Evolutionary conservation across 2,797 vertebrate species (phyloP), one percentile per base, ranked within the genome.

Genomic region (Pitangus sulphuratus): DNA sequence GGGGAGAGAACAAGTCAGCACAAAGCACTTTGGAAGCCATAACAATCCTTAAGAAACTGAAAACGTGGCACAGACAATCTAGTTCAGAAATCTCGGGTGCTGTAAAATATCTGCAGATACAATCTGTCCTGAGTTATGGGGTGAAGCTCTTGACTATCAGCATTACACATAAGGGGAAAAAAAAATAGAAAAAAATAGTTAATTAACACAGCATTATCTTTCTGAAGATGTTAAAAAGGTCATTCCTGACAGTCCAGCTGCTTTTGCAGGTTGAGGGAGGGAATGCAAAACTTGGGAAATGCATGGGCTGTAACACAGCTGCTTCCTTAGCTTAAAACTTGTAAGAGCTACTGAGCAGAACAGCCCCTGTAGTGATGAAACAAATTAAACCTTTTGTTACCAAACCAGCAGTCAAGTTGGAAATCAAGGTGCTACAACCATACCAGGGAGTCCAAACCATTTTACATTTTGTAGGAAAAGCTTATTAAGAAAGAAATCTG

Each of bases 1-100:
- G 98, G 93, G 97, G 96, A 99, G 97, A 98, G 98, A 98, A 98
- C 97, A 98, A 98, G 98, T 97, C 81, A 93, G 96, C 98, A 98
- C 95, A 97, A 95, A 88, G 74, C 48, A 92, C 92, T 92, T 88
- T 75, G 89, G 95, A 93, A 95, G 90, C 80, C 65, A 51, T 35
- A 80, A 56, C 1, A 44, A 54, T 84, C 74, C 84, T 93, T 70
- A 89, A 76, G 74, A 85, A 90, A 93, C 72, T 51, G 48, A 64
- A 93, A 69, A 84, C 74, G 83, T 19, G 53, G 40, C 47, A 66
- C 56, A 93, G 69, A 88, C 5, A 19, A 80, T 42, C 69, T 42
- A 20, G 74, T 15, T 61, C 13, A 86, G 71, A 62, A 91, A 90
- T 82, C 56, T 51, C 33, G 6, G 39, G n/a, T 71, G 75, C 58